Evolutionary conservation across 2,888 invertebrate species (phyloP).

Genomic region (Thecophora atra): DNA sequence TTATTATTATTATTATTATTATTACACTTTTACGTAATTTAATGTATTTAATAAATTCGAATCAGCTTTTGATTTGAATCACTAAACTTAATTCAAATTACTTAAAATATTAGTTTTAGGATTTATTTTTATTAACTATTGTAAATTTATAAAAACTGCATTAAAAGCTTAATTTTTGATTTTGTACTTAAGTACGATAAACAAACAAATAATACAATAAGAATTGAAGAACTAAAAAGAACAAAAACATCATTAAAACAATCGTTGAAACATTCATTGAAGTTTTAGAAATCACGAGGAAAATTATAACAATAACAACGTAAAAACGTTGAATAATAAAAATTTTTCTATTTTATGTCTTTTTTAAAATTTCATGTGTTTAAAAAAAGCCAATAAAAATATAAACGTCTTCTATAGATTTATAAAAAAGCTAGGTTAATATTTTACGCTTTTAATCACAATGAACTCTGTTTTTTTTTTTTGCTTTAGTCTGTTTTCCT

Average conservation of each 20-base stretch:
- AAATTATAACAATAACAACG: too few relatives aligned
- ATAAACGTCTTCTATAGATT: too few relatives aligned
- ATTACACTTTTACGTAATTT: slow-evolving; percentile 2
- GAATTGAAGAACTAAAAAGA: neutral
- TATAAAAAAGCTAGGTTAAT: too few relatives aligned
- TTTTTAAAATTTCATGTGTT: too few relatives aligned
- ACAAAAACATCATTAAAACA: neutral
- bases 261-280: neutral
- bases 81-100: slow-evolving; percentile 4
- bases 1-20: slow-evolving; percentile 9
- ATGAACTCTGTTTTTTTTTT: too few relatives aligned
- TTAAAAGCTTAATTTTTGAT: slow-evolving; percentile 30
- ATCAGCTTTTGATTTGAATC: slow-evolving; percentile 25
- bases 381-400: too few relatives aligned
- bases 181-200: slow-evolving; percentile 25
- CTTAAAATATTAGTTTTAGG: slow-evolving; percentile 10
- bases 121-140: neutral
- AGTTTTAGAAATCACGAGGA: slow-evolving; percentile 7
- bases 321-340: too few relatives aligned
- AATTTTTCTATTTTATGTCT: too few relatives aligned
- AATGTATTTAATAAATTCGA: neutral
- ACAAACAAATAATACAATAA: neutral
- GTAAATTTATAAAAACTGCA: neutral
- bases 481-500: neutral
- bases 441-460: too few relatives aligned